Evolutionary conservation across 92 coral and sea anemone species (phyloP).

Genomic region (Siderastrea radians): DNA sequence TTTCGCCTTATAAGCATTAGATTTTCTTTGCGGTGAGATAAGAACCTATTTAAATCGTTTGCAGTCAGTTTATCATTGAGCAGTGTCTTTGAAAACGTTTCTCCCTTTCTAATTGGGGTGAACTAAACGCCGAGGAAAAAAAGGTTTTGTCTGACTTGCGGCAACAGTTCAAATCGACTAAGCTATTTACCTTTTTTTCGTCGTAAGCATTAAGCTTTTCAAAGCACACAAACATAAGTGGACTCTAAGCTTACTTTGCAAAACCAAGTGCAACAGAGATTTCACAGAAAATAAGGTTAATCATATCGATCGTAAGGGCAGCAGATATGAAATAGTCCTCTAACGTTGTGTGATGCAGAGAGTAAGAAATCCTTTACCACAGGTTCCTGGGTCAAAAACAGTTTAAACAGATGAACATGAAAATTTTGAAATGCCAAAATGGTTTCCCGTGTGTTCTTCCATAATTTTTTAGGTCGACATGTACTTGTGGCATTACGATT

Average conservation of each 20-base stretch:
- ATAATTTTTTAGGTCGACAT: too few species aligned
- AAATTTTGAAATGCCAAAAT: not conserved
- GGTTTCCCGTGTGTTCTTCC: not conserved
- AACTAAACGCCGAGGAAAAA: not conserved
- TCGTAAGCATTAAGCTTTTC: not conserved
- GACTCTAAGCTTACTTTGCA: not conserved
- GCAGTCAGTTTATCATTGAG: not conserved
- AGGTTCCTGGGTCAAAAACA: not conserved
- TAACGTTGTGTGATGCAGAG: not conserved
- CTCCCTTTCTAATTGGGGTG: not conserved
- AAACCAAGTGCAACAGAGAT: not conserved
- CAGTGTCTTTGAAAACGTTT: not conserved
- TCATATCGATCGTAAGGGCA: not conserved
- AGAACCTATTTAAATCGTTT: too few species aligned
- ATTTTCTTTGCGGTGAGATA: too few species aligned
- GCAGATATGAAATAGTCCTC: not conserved
- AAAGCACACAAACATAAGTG: not conserved
- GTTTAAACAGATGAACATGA: not conserved
- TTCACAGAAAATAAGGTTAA: not conserved
- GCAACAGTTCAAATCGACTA: not conserved
- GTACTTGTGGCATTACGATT: too few species aligned
- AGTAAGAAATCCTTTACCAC: not conserved
- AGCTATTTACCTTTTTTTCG: not conserved
- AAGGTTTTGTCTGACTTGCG: not conserved
- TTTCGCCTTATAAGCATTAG: not conserved